A percentile compares a stretch with the other conserved stretches of the same genome.
Conservation (phyloP, 2,888 invertebrate genomes). For the Phragmatobia fuliginosa region DNA sequence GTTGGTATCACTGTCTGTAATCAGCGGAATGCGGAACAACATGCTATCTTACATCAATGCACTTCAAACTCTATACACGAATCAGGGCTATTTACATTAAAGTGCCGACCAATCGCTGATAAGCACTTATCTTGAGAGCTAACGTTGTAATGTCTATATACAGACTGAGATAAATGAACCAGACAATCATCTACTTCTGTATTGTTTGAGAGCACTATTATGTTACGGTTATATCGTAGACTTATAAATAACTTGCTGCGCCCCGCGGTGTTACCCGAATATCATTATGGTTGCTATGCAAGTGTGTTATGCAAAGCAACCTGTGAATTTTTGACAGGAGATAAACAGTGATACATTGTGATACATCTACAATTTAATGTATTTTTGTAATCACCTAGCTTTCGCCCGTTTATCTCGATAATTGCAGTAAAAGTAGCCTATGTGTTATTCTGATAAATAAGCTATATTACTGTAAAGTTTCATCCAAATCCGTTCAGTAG, state of each 20-base stretch:
- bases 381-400: too few species aligned
- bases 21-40: background rate
- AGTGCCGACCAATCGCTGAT: conserved; percentile 42
- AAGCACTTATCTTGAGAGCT: conserved; percentile 40
- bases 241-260: background rate
- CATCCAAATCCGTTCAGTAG: too few species aligned
- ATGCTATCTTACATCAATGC: conserved; percentile 15
- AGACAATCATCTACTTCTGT: conserved; percentile 24
- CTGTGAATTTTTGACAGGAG: too few species aligned
- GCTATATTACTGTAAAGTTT: too few species aligned
- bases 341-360: too few species aligned
- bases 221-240: background rate
- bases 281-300: too few species aligned
- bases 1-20: background rate
- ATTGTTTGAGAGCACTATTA: background rate
- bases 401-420: too few species aligned
- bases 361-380: too few species aligned
- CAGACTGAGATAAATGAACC: conserved; percentile 37
- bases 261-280: too few species aligned
- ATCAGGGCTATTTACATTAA: conserved; percentile 36
- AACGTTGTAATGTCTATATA: conserved; percentile 34
- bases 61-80: conserved; percentile 14
- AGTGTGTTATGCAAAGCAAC: too few species aligned
- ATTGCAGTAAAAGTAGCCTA: too few species aligned
- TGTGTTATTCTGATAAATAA: too few species aligned